Conservation (phyloP, 2,888 invertebrate genomes). For the Myathropa florea region DNA sequence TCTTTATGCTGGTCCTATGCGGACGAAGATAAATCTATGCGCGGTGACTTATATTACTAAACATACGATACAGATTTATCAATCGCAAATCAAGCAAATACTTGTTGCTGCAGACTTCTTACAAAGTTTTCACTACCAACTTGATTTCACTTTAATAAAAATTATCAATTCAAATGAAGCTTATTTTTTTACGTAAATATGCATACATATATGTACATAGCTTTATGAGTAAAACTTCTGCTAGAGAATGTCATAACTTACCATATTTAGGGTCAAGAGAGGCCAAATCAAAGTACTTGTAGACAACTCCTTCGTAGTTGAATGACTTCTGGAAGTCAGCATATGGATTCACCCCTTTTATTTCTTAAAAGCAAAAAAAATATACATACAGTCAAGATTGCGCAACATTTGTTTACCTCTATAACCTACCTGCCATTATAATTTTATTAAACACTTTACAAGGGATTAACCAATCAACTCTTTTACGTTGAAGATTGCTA, state of each 20-base stretch:
- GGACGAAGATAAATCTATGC: slow-evolving; percentile 16
- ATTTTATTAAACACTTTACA: slow-evolving; percentile 4
- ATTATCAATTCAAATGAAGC: neutral
- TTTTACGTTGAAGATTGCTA: slow-evolving; percentile 2
- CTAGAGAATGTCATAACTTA: slow-evolving; percentile 81
- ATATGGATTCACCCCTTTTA: slow-evolving; percentile 77
- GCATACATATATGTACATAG: neutral
- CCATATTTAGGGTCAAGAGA: slow-evolving; percentile 90
- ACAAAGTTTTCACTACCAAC: neutral
- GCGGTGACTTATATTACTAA: neutral
- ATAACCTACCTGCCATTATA: slow-evolving; percentile 58
- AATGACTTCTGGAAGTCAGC: slow-evolving; percentile 78
- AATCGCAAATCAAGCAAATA: slow-evolving; percentile 19
- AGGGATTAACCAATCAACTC: neutral
- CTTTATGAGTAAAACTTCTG: slow-evolving; percentile 19
- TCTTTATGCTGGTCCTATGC: neutral
- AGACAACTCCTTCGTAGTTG: slow-evolving; percentile 79
- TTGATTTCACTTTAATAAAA: neutral
- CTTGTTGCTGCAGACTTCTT: too few species aligned
- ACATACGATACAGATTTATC: slow-evolving; percentile 22
- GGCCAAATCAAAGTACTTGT: slow-evolving; percentile 90
- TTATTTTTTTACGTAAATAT: neutral
- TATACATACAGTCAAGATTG: slow-evolving; percentile 29
- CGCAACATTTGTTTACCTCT: slow-evolving; percentile 35
- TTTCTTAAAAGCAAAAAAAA: neutral